Percentiles rank a stretch among this genome's conserved stretches.
These are phyloP conservation scores for Tinea pellionella DNA, from an alignment of 2,888 invertebrate genomes.

Conservation along the genomic window DNA sequence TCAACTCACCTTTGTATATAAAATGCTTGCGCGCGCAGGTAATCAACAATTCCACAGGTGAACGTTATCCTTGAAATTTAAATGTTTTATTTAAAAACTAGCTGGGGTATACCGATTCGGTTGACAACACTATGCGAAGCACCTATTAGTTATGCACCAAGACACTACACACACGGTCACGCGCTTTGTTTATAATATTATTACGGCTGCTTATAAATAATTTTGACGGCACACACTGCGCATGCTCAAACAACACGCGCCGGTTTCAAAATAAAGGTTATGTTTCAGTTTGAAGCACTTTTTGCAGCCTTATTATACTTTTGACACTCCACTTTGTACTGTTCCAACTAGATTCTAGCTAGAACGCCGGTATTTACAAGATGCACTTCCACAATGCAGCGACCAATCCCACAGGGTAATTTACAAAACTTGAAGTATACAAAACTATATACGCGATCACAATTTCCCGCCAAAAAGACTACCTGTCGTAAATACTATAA, in stretches of 20 bases:
- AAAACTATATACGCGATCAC: slow-evolving; percentile 18
- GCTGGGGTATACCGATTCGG: slow-evolving; percentile 15
- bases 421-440: neutral
- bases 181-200: slow-evolving; percentile 63
- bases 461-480: slow-evolving; percentile 29
- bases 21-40: slow-evolving; percentile 63
- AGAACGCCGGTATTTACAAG: slow-evolving; percentile 23
- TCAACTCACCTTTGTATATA: slow-evolving; percentile 53
- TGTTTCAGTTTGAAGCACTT: slow-evolving; percentile 53
- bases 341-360: slow-evolving; percentile 47
- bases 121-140: slow-evolving; percentile 31
- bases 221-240: slow-evolving; percentile 52
- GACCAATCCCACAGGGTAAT: neutral
- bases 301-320: slow-evolving; percentile 18
- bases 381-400: neutral
- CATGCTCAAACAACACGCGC: slow-evolving; percentile 62
- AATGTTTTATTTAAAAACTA: slow-evolving; percentile 21
- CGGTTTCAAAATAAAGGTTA: slow-evolving; percentile 54
- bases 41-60: slow-evolving; percentile 63
- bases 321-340: slow-evolving; percentile 34
- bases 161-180: slow-evolving; percentile 39
- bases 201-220: slow-evolving; percentile 58
- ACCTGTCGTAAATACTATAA: slow-evolving; percentile 47
- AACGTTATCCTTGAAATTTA: slow-evolving; percentile 47
- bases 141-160: slow-evolving; percentile 40